Evolutionary conservation across 2,113 vertebrate genomes (phyloP).

Genomic region (Hippocampus barbouri): DNA sequence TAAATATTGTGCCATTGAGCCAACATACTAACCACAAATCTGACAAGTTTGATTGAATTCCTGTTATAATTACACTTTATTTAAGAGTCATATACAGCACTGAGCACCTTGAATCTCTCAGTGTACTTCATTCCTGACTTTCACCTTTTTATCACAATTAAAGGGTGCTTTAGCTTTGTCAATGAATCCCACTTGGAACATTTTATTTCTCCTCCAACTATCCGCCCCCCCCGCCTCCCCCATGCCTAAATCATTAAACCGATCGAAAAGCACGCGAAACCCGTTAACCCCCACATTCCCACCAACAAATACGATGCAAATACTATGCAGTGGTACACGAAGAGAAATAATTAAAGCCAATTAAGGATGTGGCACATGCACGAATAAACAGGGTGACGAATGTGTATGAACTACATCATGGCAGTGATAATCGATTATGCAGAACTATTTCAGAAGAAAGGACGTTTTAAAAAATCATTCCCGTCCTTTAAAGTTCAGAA

Average conservation of each 20-base stretch:
- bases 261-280: conserved; percentile 15
- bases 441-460: not conserved
- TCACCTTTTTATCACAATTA: conserved; percentile 11
- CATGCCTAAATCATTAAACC: not conserved
- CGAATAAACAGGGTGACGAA: no score
- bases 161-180: conserved; percentile 10
- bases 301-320: not conserved
- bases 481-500: conserved; percentile 42
- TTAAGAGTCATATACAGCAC: not conserved
- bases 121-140: conserved; percentile 10
- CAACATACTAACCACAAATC: not conserved
- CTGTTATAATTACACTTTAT: conserved; percentile 15
- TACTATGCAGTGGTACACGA: not conserved
- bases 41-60: not conserved
- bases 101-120: not conserved
- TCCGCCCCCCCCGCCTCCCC: no score
- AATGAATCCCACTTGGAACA: conserved; percentile 3
- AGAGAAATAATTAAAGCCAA: not conserved
- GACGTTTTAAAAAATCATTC: not conserved
- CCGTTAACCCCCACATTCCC: conserved; percentile 18
- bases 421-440: not conserved
- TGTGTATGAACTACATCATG: not conserved
- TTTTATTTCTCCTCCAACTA: not conserved
- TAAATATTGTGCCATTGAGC: not conserved
- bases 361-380: not conserved